A percentile compares a stretch with the other conserved stretches of the same genome.
Evolutionary conservation across 2,888 invertebrate species (phyloP).

Genomic region (Leptogaster cylindrica): DNA sequence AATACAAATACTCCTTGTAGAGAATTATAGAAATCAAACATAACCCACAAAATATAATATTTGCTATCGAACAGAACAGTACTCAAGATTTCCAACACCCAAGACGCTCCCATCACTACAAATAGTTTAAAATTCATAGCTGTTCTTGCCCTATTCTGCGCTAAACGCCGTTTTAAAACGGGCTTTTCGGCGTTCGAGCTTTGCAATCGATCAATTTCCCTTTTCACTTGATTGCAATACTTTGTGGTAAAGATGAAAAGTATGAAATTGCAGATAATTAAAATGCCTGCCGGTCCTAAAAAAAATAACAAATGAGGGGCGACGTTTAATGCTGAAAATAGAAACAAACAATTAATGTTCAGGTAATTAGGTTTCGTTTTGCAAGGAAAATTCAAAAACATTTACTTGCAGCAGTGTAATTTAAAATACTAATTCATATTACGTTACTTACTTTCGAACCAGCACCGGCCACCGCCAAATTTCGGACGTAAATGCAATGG

Average conservation of each 20-base stretch:
- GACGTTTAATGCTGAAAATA: constrained; percentile 55
- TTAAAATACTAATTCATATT: too few species aligned
- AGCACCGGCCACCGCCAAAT: constrained; percentile 71
- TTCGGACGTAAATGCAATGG: constrained; percentile 65
- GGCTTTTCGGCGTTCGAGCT: constrained; percentile 69
- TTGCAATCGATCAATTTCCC: constrained; percentile 74
- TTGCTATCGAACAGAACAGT: constrained; percentile 64
- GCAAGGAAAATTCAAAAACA: constrained; percentile 11
- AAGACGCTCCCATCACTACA: constrained; percentile 80
- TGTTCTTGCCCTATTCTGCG: constrained; percentile 74
- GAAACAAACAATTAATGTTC: constrained; percentile 1
- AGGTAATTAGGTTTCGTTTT: too few species aligned
- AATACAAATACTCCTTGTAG: constrained; percentile 78
- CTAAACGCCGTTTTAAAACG: constrained; percentile 68
- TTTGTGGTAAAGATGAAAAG: constrained; percentile 73
- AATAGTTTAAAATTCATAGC: constrained; percentile 76
- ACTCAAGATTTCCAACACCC: constrained; percentile 72
- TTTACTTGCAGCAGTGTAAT: too few species aligned
- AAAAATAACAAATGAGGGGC: constrained; percentile 67
- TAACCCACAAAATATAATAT: constrained; percentile 62
- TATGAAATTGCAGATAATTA: constrained; percentile 70
- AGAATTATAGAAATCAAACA: constrained; percentile 72
- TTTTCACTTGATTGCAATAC: constrained; percentile 75
- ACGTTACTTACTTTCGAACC: constrained; percentile 68
- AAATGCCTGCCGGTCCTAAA: constrained; percentile 69